A percentile compares a stretch with the other conserved stretches of the same genome.
Evolutionary conservation across 2,888 invertebrate genomes (phyloP).

Genomic region (Watsonalla binaria): DNA sequence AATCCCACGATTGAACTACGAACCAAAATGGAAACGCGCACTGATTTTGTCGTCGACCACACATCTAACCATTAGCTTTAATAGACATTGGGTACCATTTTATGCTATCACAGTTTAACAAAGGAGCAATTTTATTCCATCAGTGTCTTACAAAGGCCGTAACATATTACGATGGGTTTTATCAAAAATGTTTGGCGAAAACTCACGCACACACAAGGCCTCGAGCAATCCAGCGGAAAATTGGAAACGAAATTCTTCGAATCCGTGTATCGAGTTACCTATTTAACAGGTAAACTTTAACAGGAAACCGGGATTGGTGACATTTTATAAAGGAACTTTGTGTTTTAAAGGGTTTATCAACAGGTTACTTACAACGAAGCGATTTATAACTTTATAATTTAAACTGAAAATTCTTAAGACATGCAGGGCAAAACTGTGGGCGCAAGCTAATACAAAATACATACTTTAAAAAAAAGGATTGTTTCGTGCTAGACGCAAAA

Average conservation of each 20-base stretch:
- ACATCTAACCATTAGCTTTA: background rate
- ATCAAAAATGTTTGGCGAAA: conserved; percentile 39
- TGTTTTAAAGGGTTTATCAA: background rate
- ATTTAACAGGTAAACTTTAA: conserved; percentile 46
- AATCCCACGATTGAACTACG: too few relatives aligned
- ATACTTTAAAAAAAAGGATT: too few relatives aligned
- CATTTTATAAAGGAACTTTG: background rate
- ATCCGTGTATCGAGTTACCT: conserved; percentile 50
- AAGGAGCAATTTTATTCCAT: background rate
- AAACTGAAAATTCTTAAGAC: too few relatives aligned
- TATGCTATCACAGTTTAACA: background rate
- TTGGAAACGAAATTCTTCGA: conserved; percentile 59
- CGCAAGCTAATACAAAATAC: too few relatives aligned
- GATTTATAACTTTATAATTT: too few relatives aligned
- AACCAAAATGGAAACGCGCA: background rate
- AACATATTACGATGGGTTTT: conserved; percentile 31
- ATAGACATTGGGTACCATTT: background rate
- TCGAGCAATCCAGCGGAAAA: conserved; percentile 47
- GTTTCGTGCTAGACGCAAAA: too few relatives aligned
- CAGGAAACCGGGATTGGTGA: background rate
- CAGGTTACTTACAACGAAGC: too few relatives aligned
- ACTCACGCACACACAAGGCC: conserved; percentile 46
- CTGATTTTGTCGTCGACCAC: background rate
- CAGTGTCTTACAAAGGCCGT: background rate
- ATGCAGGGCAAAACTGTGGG: too few relatives aligned